Evolutionary conservation across 2,888 invertebrate genomes (phyloP).

Genomic region (Dryobotodes eremita): DNA sequence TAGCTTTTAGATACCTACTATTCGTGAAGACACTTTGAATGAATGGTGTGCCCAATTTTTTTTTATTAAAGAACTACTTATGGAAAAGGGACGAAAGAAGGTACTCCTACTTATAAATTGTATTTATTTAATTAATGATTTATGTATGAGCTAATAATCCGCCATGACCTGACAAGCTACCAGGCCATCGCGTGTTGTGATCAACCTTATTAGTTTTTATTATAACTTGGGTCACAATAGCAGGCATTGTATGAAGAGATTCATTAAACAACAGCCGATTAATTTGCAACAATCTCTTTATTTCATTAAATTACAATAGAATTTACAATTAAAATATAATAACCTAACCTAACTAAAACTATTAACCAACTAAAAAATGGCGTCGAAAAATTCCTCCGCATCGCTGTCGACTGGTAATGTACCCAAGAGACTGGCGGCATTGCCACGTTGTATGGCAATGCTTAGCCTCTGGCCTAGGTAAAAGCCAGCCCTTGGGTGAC

Average conservation of each 20-base stretch:
- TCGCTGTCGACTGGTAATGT: too few species aligned
- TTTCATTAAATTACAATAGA: too few species aligned
- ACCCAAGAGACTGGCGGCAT: too few species aligned
- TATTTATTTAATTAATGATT: background rate
- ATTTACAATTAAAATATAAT: too few species aligned
- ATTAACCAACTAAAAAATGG: too few species aligned
- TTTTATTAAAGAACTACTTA: background rate
- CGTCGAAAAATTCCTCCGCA: too few species aligned
- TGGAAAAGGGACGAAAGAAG: too few species aligned
- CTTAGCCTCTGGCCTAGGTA: too few species aligned
- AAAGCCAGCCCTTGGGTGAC: too few species aligned
- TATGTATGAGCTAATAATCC: slow-evolving; percentile 21
- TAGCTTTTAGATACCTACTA: background rate
- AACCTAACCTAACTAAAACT: too few species aligned
- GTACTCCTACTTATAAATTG: background rate
- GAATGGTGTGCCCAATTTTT: background rate
- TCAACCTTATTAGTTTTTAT: slow-evolving; percentile 42
- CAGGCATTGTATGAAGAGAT: background rate
- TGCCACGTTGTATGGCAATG: too few species aligned
- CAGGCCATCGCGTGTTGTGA: slow-evolving; percentile 26
- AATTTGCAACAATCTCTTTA: background rate
- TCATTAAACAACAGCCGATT: background rate
- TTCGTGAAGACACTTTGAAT: background rate
- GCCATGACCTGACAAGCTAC: slow-evolving; percentile 29
- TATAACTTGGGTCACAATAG: background rate